Conservation (phyloP, 92 coral and sea anemone genomes). For the Micromussa lordhowensis region DNA sequence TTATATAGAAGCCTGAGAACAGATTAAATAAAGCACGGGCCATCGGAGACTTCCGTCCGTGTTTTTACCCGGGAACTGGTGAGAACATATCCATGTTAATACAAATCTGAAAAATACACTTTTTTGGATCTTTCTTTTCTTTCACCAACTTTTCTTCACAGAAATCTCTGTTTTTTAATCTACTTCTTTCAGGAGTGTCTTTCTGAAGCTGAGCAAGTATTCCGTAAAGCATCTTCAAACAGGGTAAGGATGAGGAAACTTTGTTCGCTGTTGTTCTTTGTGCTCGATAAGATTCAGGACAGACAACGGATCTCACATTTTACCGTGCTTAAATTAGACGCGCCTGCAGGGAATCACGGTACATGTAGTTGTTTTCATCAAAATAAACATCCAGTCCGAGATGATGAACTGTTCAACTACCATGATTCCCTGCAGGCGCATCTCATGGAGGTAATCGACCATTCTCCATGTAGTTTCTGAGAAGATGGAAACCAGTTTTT, state of each 20-base stretch:
- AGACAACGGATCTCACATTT: too few species aligned
- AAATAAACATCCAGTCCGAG: too few species aligned
- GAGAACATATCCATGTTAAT: too few species aligned
- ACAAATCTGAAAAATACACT: neutral
- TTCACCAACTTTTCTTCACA: neutral
- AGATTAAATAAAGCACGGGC: neutral
- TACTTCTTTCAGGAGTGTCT: slow-evolving; percentile 71
- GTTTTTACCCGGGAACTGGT: too few species aligned
- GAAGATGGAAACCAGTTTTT: neutral
- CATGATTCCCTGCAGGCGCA: too few species aligned
- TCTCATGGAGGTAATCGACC: too few species aligned
- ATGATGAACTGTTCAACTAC: too few species aligned
- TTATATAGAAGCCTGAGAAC: too few species aligned
- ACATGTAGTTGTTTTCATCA: too few species aligned
- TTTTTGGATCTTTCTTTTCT: neutral
- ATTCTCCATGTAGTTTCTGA: neutral
- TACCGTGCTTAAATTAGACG: too few species aligned
- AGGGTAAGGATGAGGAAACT: neutral
- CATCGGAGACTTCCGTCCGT: neutral
- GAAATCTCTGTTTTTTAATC: neutral
- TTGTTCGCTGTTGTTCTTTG: neutral
- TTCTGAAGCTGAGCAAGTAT: slow-evolving; percentile 61
- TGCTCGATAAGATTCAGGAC: neutral
- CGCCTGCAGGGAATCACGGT: too few species aligned
- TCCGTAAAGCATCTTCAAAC: slow-evolving; percentile 46